Conservation (phyloP, 2,797 vertebrate species). For the Peromyscus melanophrys region DNA sequence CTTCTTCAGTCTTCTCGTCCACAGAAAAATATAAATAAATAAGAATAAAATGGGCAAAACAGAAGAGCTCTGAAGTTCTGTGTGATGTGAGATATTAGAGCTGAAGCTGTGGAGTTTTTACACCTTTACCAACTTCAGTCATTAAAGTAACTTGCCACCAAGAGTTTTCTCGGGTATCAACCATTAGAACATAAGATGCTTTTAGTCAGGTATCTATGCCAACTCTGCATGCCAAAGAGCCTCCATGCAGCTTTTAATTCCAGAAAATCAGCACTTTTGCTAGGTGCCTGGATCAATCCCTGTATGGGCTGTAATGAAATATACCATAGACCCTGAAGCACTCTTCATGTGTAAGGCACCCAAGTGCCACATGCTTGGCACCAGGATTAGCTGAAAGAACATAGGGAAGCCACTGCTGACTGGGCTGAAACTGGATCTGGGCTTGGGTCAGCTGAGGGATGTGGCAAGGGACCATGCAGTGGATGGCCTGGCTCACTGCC, state of each 20-base stretch:
- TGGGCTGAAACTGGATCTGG: not conserved
- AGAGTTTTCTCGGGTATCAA: not conserved
- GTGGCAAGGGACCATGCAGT: not conserved
- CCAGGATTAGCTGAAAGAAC: not conserved
- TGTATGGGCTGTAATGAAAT: not conserved
- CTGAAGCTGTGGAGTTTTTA: not conserved
- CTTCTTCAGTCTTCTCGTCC: not conserved
- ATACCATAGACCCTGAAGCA: accelerated
- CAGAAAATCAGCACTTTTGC: not conserved
- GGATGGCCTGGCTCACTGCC: not conserved
- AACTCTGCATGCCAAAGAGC: not conserved
- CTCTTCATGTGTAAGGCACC: not conserved
- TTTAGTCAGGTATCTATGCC: constrained; percentile 27
- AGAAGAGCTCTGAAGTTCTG: not conserved
- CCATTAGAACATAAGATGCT: constrained; percentile 13
- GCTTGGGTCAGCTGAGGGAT: not conserved
- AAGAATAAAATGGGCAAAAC: not conserved
- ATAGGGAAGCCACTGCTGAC: not conserved
- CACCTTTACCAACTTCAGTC: not conserved
- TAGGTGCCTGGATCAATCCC: not conserved
- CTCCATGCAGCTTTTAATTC: not conserved
- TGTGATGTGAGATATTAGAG: not conserved
- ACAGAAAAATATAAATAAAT: not conserved
- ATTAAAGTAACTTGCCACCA: not conserved
- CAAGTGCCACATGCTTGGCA: not conserved